These are phyloP conservation scores for Hanleya hanleyi DNA, from an alignment of 2,888 invertebrate species.

Conservation along the genomic window DNA sequence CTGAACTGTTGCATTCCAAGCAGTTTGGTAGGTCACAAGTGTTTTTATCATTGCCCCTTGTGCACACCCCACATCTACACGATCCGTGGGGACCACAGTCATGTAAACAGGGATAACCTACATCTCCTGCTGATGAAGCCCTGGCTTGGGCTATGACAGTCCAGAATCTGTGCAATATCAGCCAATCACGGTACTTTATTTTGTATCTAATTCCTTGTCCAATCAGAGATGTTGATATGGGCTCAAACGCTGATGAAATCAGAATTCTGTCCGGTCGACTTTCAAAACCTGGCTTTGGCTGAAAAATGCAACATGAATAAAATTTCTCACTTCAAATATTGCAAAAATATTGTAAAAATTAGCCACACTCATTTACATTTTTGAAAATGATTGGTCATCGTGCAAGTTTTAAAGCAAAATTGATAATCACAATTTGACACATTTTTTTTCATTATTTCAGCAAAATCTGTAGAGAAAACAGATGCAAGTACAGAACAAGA, in stretches of 20 bases:
- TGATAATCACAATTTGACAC: too few relatives aligned
- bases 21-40: conserved; percentile 59
- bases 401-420: too few relatives aligned
- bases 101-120: conserved; percentile 61
- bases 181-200: conserved; percentile 39
- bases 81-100: conserved; percentile 69
- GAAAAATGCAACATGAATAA: conserved; percentile 26
- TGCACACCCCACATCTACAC: conserved; percentile 67
- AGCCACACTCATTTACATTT: too few relatives aligned
- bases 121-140: conserved; percentile 40
- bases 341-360: too few relatives aligned
- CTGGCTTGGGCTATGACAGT: conserved; percentile 44
- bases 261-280: conserved; percentile 67
- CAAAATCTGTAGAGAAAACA: too few relatives aligned
- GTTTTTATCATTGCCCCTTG: conserved; percentile 47
- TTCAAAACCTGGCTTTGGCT: conserved; percentile 64
- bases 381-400: too few relatives aligned
- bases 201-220: conserved; percentile 57
- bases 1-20: conserved; percentile 46
- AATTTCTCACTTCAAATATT: too few relatives aligned
- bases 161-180: conserved; percentile 47
- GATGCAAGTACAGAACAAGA: too few relatives aligned
- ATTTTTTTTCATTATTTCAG: too few relatives aligned
- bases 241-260: conserved; percentile 39
- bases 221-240: conserved; percentile 27